Evolutionary conservation across 2,797 vertebrate species (phyloP), one percentile per base, ranked within the genome.

Genomic region (Muscicapa striata): DNA sequence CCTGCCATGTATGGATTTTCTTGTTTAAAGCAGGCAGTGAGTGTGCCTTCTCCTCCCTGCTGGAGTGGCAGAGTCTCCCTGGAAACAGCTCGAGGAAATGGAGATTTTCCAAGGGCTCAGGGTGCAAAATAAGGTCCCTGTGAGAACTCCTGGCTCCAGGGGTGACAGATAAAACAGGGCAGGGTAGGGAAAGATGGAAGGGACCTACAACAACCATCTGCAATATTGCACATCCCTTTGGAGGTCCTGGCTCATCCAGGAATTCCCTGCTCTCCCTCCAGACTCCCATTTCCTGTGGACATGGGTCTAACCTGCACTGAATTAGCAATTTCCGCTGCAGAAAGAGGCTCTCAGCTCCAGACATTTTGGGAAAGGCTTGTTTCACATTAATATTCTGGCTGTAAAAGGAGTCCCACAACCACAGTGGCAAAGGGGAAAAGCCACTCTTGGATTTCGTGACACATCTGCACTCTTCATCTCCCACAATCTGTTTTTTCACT

Each of bases 1-100:
- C 52, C 88, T 90, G 48, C 95, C 89, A 90, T 76, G 85, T 82
- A 78, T 93, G 93, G 91, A 89, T 89, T 94, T 90, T 88, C 58
- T 86, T 43, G 79, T 66, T 77, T 11, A n/a, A 80, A 52, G 77
- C 74, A 59, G 81, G 51, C 69, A 34, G 70, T 0, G 2, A 77
- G 78, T 2, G 2, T 59, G 61, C 61, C 67, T 79, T 82, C 82
- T 46, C 40, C 59, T 85, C 62, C 13, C 62, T 5, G 5, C 6
- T 24, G 59, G 54, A 48, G 66, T 73, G 66, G 51, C 84, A 79
- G 77, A 45, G 40, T 48, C 58, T 59, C 51, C 84, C 62, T 85
- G 75, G 40, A 80, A 90, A 61, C 43, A 66, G 59, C 34, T 10
- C 15, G 5, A 36, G 84, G 59, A 59, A 76, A 84, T 4, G 1